These are phyloP conservation scores for Sceloporus undulatus DNA, from an alignment of 2,113 vertebrate species.

Conservation along the genomic window DNA sequence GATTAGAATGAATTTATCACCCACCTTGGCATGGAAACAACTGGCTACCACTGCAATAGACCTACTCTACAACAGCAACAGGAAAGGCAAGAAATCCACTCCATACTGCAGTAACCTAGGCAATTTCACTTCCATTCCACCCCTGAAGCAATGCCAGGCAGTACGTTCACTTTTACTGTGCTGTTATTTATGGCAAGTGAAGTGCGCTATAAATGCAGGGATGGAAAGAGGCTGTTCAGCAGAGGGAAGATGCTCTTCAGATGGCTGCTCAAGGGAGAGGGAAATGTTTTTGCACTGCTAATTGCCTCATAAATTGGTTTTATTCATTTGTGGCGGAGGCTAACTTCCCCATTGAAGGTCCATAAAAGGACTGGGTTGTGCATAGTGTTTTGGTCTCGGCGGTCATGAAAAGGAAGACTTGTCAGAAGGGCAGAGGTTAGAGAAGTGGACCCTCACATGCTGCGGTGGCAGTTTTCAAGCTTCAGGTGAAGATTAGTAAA, in stretches of 20 bases:
- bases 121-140: conserved; percentile 31
- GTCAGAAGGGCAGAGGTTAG: conserved; percentile 28
- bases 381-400: conserved; percentile 62
- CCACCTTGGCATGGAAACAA: neutral
- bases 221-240: conserved; percentile 56
- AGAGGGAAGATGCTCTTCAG: conserved; percentile 68
- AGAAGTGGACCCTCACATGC: conserved; percentile 47
- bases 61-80: neutral
- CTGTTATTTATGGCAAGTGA: conserved; percentile 63
- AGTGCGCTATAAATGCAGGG: conserved; percentile 57
- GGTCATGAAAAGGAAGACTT: conserved; percentile 45
- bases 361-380: conserved; percentile 71
- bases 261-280: conserved; percentile 68
- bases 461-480: conserved; percentile 26
- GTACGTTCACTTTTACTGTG: conserved; percentile 53
- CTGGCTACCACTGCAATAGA: neutral
- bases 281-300: conserved; percentile 70
- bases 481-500: neutral
- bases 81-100: neutral
- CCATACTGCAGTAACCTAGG: neutral
- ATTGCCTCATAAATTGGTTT: conserved; percentile 76
- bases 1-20: too few relatives aligned
- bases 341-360: conserved; percentile 73
- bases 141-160: neutral
- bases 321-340: conserved; percentile 69